These are phyloP conservation scores for Mongoloraphidia duomilia DNA, from an alignment of 2,888 invertebrate species.

Conservation along the genomic window DNA sequence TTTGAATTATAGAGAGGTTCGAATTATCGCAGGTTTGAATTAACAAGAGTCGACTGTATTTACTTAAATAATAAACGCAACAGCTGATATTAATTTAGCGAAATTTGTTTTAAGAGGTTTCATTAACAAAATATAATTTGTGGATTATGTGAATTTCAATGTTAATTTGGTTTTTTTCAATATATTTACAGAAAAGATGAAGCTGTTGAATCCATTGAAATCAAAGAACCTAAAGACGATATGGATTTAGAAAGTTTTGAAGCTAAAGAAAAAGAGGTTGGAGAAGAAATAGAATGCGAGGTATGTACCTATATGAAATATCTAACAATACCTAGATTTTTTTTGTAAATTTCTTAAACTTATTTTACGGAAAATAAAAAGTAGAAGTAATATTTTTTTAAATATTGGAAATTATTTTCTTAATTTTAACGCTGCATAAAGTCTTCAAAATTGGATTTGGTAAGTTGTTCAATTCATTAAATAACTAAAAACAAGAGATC, in stretches of 20 bases:
- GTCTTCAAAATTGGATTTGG: no score
- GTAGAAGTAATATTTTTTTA: not conserved
- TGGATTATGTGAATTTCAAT: not conserved
- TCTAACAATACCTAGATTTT: not conserved
- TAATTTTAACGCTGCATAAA: no score
- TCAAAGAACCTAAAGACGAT: slow-evolving; percentile 23
- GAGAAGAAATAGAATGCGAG: slow-evolving; percentile 31
- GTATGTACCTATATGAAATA: not conserved
- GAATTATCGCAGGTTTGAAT: no score
- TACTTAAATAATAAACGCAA: no score
- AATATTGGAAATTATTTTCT: no score
- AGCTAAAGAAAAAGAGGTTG: slow-evolving; percentile 34
- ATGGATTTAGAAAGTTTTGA: slow-evolving; percentile 37
- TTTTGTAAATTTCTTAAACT: not conserved
- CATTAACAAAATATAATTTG: slow-evolving; percentile 4
- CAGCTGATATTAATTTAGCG: not conserved
- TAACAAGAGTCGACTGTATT: no score
- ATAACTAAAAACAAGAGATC: no score
- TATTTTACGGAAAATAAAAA: no score
- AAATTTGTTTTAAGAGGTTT: not conserved
- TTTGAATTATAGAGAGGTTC: no score
- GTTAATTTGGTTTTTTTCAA: not conserved
- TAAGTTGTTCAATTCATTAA: no score
- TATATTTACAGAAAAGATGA: slow-evolving; percentile 16
- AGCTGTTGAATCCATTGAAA: slow-evolving; percentile 11